phyloP scores from a whole-genome alignment of 2,888 invertebrate species.

The Silvanus unidentatus region DNA sequence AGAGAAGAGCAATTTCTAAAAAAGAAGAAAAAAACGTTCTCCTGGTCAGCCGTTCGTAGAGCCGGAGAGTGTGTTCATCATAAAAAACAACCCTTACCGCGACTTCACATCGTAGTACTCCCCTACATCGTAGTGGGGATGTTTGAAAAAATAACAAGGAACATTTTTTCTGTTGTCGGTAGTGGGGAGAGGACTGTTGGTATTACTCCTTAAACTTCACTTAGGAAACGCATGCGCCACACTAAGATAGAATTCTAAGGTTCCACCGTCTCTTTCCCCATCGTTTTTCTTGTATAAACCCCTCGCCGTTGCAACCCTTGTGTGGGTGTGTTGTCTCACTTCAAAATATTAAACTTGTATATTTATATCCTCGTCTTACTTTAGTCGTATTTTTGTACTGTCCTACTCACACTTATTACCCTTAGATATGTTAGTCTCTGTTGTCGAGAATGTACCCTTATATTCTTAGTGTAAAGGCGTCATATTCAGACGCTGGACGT shows the following conservation, averaged over 20 bases:
- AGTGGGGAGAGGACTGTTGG: slow-evolving; percentile 36
- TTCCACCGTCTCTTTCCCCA: slow-evolving; percentile 35
- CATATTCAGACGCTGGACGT: slow-evolving; percentile 47
- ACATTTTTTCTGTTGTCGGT: slow-evolving; percentile 35
- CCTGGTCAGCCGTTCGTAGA: slow-evolving; percentile 4
- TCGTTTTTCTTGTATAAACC: slow-evolving; percentile 39
- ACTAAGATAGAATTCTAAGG: slow-evolving; percentile 47
- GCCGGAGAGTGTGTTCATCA: not conserved
- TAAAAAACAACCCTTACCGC: slow-evolving; percentile 5
- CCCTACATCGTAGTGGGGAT: slow-evolving; percentile 31
- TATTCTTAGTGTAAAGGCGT: slow-evolving; percentile 47
- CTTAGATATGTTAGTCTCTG: slow-evolving; percentile 36
- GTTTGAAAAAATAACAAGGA: slow-evolving; percentile 41
- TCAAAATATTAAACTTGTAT: slow-evolving; percentile 37
- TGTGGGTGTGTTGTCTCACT: slow-evolving; percentile 34
- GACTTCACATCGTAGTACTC: slow-evolving; percentile 6
- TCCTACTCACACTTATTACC: slow-evolving; percentile 34
- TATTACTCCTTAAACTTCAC: slow-evolving; percentile 41
- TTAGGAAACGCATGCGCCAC: slow-evolving; percentile 36
- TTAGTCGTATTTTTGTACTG: slow-evolving; percentile 36
- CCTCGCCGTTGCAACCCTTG: slow-evolving; percentile 40
- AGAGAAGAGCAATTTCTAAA: not conserved
- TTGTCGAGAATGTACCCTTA: slow-evolving; percentile 38
- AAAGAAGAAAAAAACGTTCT: not conserved
- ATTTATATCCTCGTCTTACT: slow-evolving; percentile 39